A percentile compares a stretch with the other conserved stretches of the same genome.
Conservation (phyloP, 1,140 invertebrate species). For the Drosophila willistoni region DNA sequence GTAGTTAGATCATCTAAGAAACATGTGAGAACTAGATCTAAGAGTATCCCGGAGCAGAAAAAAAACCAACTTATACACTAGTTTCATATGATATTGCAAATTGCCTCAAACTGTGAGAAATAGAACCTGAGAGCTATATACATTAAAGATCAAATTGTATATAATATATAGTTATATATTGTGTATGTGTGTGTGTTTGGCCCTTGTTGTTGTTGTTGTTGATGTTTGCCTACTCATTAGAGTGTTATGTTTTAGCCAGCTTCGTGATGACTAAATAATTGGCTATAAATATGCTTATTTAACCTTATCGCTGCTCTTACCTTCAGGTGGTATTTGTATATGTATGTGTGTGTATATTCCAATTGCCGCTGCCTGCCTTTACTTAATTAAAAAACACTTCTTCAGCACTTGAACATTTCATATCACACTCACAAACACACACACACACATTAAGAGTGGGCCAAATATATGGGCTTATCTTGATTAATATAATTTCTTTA, state of each 20-base stretch:
- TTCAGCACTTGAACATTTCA: constrained; percentile 29
- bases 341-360: constrained; percentile 28
- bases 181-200: neutral
- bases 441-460: neutral
- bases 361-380: constrained; percentile 28
- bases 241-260: constrained; percentile 17
- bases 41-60: neutral
- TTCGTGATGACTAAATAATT: constrained; percentile 55
- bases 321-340: constrained; percentile 13
- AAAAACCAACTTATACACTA: neutral
- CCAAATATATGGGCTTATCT: neutral
- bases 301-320: constrained; percentile 48
- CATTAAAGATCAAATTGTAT: neutral
- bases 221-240: constrained; percentile 23
- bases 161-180: neutral
- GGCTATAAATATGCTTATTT: constrained; percentile 44
- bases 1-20: too few species aligned
- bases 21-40: too few species aligned
- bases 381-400: constrained; percentile 11
- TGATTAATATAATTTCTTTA: neutral
- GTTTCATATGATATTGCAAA: neutral
- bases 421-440: constrained; percentile 22
- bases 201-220: neutral
- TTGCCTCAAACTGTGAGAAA: neutral
- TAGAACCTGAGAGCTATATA: neutral